Evolutionary conservation across 2,888 invertebrate genomes (phyloP).

Genomic region (Drosophila parthenogenetica): DNA sequence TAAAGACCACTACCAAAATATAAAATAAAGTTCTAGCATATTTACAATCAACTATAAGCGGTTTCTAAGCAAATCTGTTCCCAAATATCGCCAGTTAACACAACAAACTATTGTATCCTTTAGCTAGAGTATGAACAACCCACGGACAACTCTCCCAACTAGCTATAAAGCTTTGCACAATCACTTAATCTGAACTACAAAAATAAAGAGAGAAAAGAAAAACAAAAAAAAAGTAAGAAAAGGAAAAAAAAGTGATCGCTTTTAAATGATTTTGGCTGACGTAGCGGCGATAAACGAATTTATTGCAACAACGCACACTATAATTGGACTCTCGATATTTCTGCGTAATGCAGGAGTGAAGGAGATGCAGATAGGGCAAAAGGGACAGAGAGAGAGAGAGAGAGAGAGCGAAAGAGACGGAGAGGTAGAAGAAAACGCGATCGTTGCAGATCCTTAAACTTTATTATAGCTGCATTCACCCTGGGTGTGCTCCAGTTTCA

Average conservation of each 20-base stretch:
- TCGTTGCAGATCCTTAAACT: conserved; percentile 65
- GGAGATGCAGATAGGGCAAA: not conserved
- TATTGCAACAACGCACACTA: conserved; percentile 83
- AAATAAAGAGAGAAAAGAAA: conserved; percentile 35
- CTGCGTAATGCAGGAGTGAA: conserved; percentile 3
- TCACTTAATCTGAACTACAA: conserved; percentile 79
- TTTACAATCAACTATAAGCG: no score
- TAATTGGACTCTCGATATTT: conserved; percentile 72
- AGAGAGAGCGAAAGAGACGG: not conserved
- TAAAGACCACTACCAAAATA: no score
- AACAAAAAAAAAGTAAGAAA: conserved; percentile 4
- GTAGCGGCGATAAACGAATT: conserved; percentile 84
- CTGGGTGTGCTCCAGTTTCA: conserved; percentile 50
- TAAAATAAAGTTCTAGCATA: no score
- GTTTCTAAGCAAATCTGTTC: no score
- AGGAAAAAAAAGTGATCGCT: conserved; percentile 67
- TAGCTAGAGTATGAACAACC: conserved; percentile 7
- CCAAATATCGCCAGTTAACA: no score
- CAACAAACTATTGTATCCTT: not conserved
- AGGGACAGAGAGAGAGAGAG: conserved; percentile 1
- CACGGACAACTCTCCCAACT: conserved; percentile 2
- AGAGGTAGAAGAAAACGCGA: conserved; percentile 8
- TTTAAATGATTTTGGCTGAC: conserved; percentile 80
- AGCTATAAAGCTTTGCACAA: conserved; percentile 64
- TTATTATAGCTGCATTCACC: conserved; percentile 66